These are phyloP conservation scores for Corynorhinus townsendii DNA, from an alignment of 2,113 vertebrate species.

Conservation along the genomic window DNA sequence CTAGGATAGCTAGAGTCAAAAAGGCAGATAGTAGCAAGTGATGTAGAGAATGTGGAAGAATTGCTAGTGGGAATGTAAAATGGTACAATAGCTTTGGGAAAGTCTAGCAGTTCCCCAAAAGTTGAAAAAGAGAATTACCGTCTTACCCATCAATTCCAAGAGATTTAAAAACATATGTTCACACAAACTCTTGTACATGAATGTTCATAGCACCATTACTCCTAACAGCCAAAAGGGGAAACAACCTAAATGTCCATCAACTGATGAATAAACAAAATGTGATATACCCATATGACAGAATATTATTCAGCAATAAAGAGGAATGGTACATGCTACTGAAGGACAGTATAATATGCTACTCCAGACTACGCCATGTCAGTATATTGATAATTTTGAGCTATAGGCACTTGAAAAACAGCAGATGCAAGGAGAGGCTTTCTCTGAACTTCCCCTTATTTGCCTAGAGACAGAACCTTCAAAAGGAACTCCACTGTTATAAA, in stretches of 20 bases:
- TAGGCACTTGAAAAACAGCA: neutral
- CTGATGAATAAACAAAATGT: neutral
- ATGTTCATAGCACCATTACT: neutral
- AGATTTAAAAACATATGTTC: neutral
- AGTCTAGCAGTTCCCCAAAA: neutral
- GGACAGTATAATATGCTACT: neutral
- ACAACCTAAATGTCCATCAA: neutral
- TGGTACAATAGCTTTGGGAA: neutral
- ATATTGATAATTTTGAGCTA: neutral
- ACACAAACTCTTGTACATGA: neutral
- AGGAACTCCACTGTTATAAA: neutral
- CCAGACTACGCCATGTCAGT: neutral
- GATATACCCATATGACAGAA: neutral
- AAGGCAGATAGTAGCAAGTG: neutral
- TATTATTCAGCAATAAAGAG: neutral
- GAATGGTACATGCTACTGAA: neutral
- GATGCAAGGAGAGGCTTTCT: neutral
- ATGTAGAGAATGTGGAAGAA: neutral
- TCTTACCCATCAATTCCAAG: neutral
- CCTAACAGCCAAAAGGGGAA: neutral
- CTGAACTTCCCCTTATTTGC: neutral
- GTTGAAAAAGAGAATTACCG: neutral
- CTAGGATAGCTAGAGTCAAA: neutral
- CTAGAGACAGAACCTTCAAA: neutral
- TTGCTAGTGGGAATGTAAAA: neutral